Evolutionary conservation across 2,888 invertebrate species (phyloP).

Genomic region (Cataglyphis rosenhaueri): DNA sequence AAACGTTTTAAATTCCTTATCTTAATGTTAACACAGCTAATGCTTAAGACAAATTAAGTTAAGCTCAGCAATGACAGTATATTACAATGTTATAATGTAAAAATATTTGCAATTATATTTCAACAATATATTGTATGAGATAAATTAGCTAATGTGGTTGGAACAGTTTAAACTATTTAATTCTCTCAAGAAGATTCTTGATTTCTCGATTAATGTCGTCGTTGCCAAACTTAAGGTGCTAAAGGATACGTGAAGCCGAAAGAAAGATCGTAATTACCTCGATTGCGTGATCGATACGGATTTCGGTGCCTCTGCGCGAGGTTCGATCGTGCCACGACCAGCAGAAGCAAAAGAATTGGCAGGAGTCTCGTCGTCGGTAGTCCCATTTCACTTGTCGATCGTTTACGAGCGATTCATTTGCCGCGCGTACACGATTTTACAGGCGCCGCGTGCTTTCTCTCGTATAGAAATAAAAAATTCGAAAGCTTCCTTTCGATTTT

Average conservation of each 20-base stretch:
- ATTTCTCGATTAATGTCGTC: neutral
- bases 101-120: constrained; percentile 27
- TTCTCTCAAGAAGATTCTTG: neutral
- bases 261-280: constrained; percentile 71
- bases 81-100: constrained; percentile 12
- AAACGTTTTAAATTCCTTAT: constrained; percentile 18
- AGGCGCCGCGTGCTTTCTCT: constrained; percentile 20
- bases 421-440: constrained; percentile 32
- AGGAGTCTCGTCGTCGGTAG: constrained; percentile 67
- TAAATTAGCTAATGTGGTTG: neutral
- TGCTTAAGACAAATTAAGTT: constrained; percentile 22
- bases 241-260: constrained; percentile 1
- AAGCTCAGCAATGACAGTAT: constrained; percentile 28
- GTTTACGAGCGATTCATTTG: constrained; percentile 69
- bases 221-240: constrained; percentile 12
- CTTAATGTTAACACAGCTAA: constrained; percentile 6
- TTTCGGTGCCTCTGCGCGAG: constrained; percentile 68
- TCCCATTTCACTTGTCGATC: constrained; percentile 71
- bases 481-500: neutral
- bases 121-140: neutral
- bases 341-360: constrained; percentile 69
- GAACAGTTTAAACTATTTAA: neutral
- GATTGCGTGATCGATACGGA: constrained; percentile 59
- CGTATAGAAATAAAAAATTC: constrained; percentile 8
- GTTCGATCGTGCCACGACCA: constrained; percentile 63